A percentile compares a stretch with the other conserved stretches of the same genome.
phyloP scores from a whole-genome alignment of 2,888 invertebrate species.

The Dolichopus griseipennis region DNA sequence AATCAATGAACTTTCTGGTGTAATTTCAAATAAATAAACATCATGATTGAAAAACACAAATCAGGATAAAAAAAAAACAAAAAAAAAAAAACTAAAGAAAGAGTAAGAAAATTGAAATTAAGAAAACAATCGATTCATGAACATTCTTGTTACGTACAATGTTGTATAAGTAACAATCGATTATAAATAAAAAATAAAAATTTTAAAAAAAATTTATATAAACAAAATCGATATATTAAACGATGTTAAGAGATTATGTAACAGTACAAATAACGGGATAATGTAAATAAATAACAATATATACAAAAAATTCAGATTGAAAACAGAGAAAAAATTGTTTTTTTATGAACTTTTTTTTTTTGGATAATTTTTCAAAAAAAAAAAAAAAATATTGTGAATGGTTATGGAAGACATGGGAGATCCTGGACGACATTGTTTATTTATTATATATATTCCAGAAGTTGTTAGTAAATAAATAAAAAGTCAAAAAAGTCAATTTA shows the following conservation, averaged over 20 bases:
- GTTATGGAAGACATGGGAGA: no score
- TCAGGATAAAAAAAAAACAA: background rate
- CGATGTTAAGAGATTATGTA: background rate
- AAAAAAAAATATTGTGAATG: no score
- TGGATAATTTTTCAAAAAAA: background rate
- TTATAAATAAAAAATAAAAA: background rate
- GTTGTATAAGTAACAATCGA: background rate
- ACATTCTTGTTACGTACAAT: background rate
- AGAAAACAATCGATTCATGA: constrained; percentile 6
- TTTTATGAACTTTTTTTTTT: background rate
- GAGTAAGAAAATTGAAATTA: no score
- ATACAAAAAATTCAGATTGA: background rate
- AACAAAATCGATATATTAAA: background rate
- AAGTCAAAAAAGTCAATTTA: no score
- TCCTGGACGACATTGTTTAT: no score
- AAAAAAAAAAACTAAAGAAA: no score
- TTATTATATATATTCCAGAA: no score
- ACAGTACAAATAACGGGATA: constrained; percentile 2
- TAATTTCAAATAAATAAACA: constrained; percentile 2
- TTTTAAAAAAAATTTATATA: background rate
- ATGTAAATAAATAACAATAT: background rate
- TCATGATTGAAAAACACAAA: constrained; percentile 6
- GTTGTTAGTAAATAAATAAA: no score
- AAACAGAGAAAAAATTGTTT: background rate
- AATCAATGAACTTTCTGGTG: constrained; percentile 4